Evolutionary conservation across 64 coral and sea anemone genomes (phyloP), one percentile per base, ranked within the genome.

Genomic region (Pocillopora verrucosa): DNA sequence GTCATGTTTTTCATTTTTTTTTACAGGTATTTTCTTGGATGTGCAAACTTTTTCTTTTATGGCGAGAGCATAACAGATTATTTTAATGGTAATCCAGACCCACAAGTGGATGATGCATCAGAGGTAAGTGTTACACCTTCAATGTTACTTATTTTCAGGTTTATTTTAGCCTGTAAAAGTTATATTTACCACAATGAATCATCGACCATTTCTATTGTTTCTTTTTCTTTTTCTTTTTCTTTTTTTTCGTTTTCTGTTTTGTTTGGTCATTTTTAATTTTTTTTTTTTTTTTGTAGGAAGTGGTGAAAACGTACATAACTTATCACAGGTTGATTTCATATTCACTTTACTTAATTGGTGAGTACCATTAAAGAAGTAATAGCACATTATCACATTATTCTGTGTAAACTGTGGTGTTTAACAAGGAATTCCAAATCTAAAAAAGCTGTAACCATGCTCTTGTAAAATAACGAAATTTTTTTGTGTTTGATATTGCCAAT

Each of bases 31-130:
- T 98, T 98, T 36, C 90, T 98, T 79, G 75, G 87, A 38, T 94
- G 96, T 87, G 84, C 92, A 26, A 98, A 98, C 87, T 98, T 94
- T 83, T 98, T 98, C 65, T 98, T 98, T 89, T 98, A 98, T 89
- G 96, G 96, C 12, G 96, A 98, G 87, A 98, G 96, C 45, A 98
- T 98, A 75, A 90, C 93, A 56, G 96, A 98, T 25, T 98, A 91
- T 87, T 91, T 98, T 79, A 91, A 93, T 87, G 96, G 93, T 26
- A 91, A 91, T 35, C 69, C 63, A 59, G 59, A 76, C 79, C 36
- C 65, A 61, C 61, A 79, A 80, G 61, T 78, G 59, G 74, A 90
- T 89, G 94, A 87, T 95, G 76, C 24, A 68, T 77, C 13, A 73
- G 65, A 79, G 45, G 62, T 90, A 16, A 57, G 38, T 37, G 14